These are phyloP conservation scores for Ptilodon capucinus DNA, from an alignment of 2,888 invertebrate genomes.

Conservation along the genomic window DNA sequence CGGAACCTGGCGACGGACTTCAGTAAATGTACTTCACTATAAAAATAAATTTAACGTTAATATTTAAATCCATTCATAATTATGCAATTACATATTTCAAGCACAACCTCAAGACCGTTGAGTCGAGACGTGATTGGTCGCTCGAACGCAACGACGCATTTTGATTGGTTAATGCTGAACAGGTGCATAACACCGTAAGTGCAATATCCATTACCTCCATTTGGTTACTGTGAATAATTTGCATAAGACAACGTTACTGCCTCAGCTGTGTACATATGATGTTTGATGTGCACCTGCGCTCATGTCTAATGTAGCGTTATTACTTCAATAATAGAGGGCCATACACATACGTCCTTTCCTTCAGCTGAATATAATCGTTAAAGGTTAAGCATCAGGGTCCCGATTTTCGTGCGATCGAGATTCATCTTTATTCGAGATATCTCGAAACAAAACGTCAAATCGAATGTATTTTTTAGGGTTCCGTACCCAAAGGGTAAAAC, in stretches of 20 bases:
- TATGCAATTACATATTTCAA: background rate
- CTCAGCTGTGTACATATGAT: slow-evolving; percentile 28
- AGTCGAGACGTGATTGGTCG: slow-evolving; percentile 15
- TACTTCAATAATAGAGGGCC: slow-evolving; percentile 16
- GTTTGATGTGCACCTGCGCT: slow-evolving; percentile 36
- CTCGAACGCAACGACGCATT: slow-evolving; percentile 9
- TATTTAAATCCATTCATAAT: background rate
- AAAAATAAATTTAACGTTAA: too few species aligned
- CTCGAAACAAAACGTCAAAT: too few species aligned
- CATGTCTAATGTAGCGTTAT: slow-evolving; percentile 9
- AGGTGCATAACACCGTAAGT: background rate
- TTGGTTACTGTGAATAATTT: slow-evolving; percentile 46
- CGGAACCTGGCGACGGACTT: too few species aligned
- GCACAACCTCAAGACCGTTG: background rate
- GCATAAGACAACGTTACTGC: slow-evolving; percentile 42
- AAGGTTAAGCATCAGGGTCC: too few species aligned
- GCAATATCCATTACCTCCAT: slow-evolving; percentile 40
- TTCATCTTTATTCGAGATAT: too few species aligned
- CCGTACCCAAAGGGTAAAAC: too few species aligned
- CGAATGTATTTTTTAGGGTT: too few species aligned
- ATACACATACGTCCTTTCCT: too few species aligned
- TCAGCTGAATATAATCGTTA: too few species aligned
- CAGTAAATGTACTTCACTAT: too few species aligned
- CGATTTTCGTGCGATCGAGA: too few species aligned
- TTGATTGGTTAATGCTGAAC: slow-evolving; percentile 20